phyloP scores from a whole-genome alignment of 2,888 invertebrate genomes.

The Metallyticus violacea region DNA sequence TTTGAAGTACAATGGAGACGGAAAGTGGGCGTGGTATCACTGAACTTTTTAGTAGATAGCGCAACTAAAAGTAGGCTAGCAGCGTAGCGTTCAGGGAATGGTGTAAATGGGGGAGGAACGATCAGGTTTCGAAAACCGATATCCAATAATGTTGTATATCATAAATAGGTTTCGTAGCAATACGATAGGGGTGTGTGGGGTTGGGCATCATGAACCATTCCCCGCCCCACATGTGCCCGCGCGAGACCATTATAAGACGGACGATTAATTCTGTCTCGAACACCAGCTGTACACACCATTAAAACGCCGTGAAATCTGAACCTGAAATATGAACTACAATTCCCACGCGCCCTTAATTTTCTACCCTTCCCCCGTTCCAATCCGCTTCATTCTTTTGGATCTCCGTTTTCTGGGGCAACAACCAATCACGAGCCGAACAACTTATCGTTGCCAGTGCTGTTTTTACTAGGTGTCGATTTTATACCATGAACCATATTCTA shows the following conservation, averaged over 20 bases:
- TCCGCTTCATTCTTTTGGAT: neutral
- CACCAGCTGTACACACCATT: neutral
- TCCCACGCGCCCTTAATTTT: neutral
- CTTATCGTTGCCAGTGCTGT: neutral
- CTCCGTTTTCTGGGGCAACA: neutral
- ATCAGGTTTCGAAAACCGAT: constrained; percentile 24
- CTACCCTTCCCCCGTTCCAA: no score
- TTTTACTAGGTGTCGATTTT: neutral
- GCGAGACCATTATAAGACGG: neutral
- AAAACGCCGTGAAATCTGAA: neutral
- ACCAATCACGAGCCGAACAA: neutral
- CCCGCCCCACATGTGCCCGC: neutral
- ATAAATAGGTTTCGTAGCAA: constrained; percentile 15
- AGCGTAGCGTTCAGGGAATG: neutral
- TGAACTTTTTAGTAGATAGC: no score
- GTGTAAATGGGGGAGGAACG: neutral
- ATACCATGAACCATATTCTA: no score
- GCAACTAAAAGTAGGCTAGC: neutral
- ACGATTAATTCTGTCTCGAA: neutral
- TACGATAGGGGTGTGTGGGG: neutral
- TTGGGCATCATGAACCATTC: no score
- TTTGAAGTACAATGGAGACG: no score
- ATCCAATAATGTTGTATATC: constrained; percentile 23
- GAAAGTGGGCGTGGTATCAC: no score
- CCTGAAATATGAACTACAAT: neutral